Base-by-base conservation (phyloP, 2,888 invertebrate genomes). In the Steinernema carpocapsae region DNA sequence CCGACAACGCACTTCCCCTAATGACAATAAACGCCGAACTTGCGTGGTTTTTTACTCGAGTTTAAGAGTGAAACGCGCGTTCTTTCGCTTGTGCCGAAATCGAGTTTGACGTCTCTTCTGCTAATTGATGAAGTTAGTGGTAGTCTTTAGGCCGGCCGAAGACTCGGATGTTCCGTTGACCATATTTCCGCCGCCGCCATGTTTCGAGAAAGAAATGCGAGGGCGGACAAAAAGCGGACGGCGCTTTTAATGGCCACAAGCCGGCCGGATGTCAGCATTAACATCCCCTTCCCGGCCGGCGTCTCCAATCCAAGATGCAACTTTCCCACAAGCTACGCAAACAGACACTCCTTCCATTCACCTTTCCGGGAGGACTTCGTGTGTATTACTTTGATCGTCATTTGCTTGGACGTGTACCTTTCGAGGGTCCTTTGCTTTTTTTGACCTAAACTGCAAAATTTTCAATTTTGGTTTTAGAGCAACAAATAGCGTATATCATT, bases 51-150 rank as follows among this genome's bases (percentile, higher is more conserved):
- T 37, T 37, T 37, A 37, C 37, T 37, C 37, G 37, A 37, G 10
- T 37, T 37, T 10, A 37, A 37, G 37, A 37, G 37, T 37, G 37
- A 37, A 48, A 48, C 4, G 4, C 48, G 17, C 19, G 48, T 48
- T 48, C n/a, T 48, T 48, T 48, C 14, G 4, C 19, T 48, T 48
- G n/a, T 48, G 19, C 14, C 32, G 64, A 14, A 64, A 64, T 64
- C 37, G 64, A 64, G 19, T 64, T 64, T 64, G 64, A 64, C 64
- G 64, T 64, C 64, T 64, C 64, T 64, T 64, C 64, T 37, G 64
- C 64, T 64, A 64, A 64, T 64, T 64, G 64, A 64, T 64, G 26
- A 64, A 64, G 64, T 32, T 64, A 64, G 64, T 64, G 64, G 64
- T 64, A 37, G 64, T 32, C 64, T 64, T 64, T 26, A 32, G 64